Conservation (phyloP, 2,888 invertebrate species). For the Pimpla rufipes region DNA sequence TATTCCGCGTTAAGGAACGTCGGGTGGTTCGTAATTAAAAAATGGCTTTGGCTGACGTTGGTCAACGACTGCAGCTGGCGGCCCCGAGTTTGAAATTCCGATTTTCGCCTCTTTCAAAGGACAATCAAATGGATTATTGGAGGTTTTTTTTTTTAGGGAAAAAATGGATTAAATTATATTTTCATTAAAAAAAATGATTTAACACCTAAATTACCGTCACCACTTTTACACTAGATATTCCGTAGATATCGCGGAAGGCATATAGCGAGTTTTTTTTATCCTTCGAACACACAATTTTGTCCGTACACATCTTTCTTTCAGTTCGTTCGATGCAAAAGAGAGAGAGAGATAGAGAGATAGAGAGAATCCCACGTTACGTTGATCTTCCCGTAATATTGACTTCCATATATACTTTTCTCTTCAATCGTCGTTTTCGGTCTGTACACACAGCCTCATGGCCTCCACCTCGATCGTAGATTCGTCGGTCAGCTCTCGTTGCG, state of each 20-base stretch:
- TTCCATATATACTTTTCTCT: neutral
- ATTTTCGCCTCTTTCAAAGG: no score
- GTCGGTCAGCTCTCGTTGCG: conserved; percentile 26
- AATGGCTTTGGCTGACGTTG: no score
- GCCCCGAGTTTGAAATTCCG: no score
- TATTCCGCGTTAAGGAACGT: no score
- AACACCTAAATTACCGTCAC: no score
- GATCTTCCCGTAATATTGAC: conserved; percentile 13
- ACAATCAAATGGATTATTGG: no score
- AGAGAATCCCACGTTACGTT: conserved; percentile 26
- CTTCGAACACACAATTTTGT: conserved; percentile 25
- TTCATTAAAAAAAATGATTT: no score
- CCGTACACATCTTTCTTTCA: conserved; percentile 20
- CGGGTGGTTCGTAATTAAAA: no score
- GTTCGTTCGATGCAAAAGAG: neutral
- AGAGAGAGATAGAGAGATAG: neutral
- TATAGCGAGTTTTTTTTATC: neutral
- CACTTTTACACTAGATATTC: no score
- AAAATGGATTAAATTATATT: no score
- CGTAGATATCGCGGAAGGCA: neutral
- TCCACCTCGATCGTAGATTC: conserved; percentile 72
- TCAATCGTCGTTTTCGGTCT: conserved; percentile 18
- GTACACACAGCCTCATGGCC: conserved; percentile 81
- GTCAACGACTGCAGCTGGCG: no score
- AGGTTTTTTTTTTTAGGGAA: no score